Base-by-base conservation (phyloP, 1,140 invertebrate genomes). In the Eupeodes corollae region DNA sequence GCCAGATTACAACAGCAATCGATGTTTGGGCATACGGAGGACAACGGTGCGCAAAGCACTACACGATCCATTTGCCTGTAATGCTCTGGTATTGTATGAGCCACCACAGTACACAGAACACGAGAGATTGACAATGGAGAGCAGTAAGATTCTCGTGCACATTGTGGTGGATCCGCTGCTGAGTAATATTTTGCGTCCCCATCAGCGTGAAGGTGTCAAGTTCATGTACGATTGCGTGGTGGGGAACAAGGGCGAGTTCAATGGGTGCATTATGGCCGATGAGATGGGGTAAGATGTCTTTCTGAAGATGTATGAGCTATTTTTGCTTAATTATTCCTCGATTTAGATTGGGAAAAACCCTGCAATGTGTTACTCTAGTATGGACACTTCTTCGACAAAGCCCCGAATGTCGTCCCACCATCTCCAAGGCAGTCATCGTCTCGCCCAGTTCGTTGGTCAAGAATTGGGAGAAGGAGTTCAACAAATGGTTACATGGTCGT, bases 171-270 rank as follows among this genome's bases (percentile, higher is more conserved):
- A 99, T 77, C 94, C 94, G 8, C 56, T 89, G 1, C 72, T 99
- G 13, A 83, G 84, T 30, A 88, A 90, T 61, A 83, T 99, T 42
- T 73, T 99, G 6, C 74, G 95, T 45, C 97, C 97, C 14, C 97
- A 99, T 84, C 97, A 99, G 72, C 78, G 96, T 48, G 96, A 99
- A 68, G 97, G 97, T 26, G 96, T 99, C 0, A 94, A 95, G 63
- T 99, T 99, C 69, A 98, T 99, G 93, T 99, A 97, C 67, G 93
- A 99, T 66, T 99, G 96, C 77, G 93, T 98, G 2, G 97, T 89
- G 31, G 97, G 96, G 13, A 73, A 76, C 49, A 43, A 81, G 51
- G 84, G 88, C 51, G 75, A 80, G 55, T 87, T 84, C 50, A 88
- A 80, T 74, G 94, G 95, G 3, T 98, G 94, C 59, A 98, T 98